Percentiles rank a stretch among this genome's conserved stretches.
These are phyloP conservation scores for Zhuqinia jingwanae DNA, from an alignment of 2,888 invertebrate genomes.

Conservation along the genomic window DNA sequence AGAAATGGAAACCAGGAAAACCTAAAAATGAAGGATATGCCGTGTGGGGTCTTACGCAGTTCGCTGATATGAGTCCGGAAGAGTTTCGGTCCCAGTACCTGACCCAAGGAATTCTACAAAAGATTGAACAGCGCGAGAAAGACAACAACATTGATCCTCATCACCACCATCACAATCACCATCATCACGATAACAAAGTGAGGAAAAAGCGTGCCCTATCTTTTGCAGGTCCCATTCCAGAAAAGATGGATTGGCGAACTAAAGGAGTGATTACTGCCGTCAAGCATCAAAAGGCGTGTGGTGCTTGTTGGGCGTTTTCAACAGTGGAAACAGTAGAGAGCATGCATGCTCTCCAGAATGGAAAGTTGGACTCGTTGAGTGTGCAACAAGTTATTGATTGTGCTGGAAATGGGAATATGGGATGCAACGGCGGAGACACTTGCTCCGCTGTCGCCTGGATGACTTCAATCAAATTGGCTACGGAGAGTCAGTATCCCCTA, in stretches of 20 bases:
- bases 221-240: constrained; percentile 81
- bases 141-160: constrained; percentile 62
- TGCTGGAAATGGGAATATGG: constrained; percentile 86
- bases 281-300: constrained; percentile 88
- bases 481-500: constrained; percentile 77
- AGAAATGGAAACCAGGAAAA: constrained; percentile 76
- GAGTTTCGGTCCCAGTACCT: constrained; percentile 84
- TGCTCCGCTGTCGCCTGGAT: constrained; percentile 90
- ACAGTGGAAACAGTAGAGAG: constrained; percentile 88
- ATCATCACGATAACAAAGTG: constrained; percentile 55
- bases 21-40: constrained; percentile 81
- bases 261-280: constrained; percentile 86
- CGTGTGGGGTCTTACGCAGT: constrained; percentile 84
- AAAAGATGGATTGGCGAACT: constrained; percentile 85
- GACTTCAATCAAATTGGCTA: constrained; percentile 74
- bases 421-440: constrained; percentile 91
- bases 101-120: constrained; percentile 79
- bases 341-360: constrained; percentile 87
- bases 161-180: constrained; percentile 54
- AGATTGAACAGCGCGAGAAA: constrained; percentile 73
- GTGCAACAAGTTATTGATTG: constrained; percentile 92
- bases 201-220: constrained; percentile 74
- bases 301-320: constrained; percentile 94
- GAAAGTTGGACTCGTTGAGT: constrained; percentile 85
- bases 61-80: constrained; percentile 85